These are phyloP conservation scores for Endotricha flammealis DNA, from an alignment of 2,888 invertebrate species.

Conservation along the genomic window DNA sequence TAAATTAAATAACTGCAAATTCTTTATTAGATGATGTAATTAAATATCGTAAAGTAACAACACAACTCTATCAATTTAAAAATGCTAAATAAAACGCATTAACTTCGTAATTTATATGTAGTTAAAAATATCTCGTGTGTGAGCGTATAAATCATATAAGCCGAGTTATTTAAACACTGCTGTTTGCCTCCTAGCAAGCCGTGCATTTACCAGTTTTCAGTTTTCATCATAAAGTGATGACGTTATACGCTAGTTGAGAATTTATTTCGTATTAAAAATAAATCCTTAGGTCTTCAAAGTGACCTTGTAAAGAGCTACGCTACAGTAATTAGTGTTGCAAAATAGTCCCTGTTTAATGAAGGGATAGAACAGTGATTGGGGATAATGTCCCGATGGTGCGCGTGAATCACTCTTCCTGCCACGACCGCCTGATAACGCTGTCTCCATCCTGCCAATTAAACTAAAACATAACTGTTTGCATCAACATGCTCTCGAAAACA, in stretches of 20 bases:
- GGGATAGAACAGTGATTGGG: conserved; percentile 54
- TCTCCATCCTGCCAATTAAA: conserved; percentile 71
- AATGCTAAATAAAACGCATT: too few species aligned
- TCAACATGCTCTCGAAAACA: conserved; percentile 48
- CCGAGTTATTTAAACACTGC: background rate
- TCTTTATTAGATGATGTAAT: too few species aligned
- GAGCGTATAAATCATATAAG: too few species aligned
- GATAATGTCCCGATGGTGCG: conserved; percentile 50
- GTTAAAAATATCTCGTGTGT: too few species aligned
- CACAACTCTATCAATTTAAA: too few species aligned
- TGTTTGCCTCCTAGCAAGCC: background rate
- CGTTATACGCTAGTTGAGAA: background rate
- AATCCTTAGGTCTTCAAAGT: too few species aligned
- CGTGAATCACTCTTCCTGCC: conserved; percentile 73
- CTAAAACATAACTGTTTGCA: conserved; percentile 49
- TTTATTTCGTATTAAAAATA: too few species aligned
- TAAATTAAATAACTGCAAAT: too few species aligned
- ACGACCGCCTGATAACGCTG: conserved; percentile 59
- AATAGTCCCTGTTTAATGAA: conserved; percentile 38
- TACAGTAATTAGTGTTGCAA: conserved; percentile 20
- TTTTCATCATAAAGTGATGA: background rate
- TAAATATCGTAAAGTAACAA: too few species aligned
- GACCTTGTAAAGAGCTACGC: too few species aligned
- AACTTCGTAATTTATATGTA: too few species aligned
- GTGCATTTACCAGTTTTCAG: background rate